A percentile compares a stretch with the other conserved stretches of the same genome.
These are phyloP conservation scores for Scaeva pyrastri DNA, from an alignment of 2,888 invertebrate species.

Conservation along the genomic window DNA sequence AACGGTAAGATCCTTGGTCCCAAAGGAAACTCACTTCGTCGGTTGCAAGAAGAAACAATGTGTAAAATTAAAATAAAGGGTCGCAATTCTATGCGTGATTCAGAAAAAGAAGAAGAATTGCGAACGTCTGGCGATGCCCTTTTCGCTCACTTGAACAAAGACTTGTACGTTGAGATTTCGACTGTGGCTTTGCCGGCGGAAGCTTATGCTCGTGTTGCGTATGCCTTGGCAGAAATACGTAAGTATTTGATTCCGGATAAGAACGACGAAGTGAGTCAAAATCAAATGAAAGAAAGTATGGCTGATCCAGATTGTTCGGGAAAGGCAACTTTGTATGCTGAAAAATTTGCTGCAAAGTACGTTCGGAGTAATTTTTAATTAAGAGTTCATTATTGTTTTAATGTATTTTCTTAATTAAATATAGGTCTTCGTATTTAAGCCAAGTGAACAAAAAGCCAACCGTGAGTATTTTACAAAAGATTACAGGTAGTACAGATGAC, in stretches of 20 bases:
- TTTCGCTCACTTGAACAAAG: slow-evolving; percentile 93
- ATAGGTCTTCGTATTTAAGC: not conserved
- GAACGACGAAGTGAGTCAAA: slow-evolving; percentile 80
- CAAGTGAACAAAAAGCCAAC: not conserved
- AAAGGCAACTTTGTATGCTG: slow-evolving; percentile 17
- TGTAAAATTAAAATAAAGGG: slow-evolving; percentile 97
- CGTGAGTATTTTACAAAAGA: slow-evolving; percentile 3
- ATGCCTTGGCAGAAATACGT: slow-evolving; percentile 80
- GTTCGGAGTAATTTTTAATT: not conserved
- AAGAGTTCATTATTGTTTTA: not conserved
- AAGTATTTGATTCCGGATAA: slow-evolving; percentile 81
- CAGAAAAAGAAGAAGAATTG: slow-evolving; percentile 91
- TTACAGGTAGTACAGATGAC: not conserved
- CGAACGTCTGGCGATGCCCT: slow-evolving; percentile 93
- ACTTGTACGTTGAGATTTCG: slow-evolving; percentile 94
- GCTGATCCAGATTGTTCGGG: slow-evolving; percentile 63
- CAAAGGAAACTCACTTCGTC: slow-evolving; percentile 96
- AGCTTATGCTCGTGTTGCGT: slow-evolving; percentile 90
- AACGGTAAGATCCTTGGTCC: slow-evolving; percentile 97
- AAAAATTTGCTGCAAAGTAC: not conserved
- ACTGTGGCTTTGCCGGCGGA: slow-evolving; percentile 94
- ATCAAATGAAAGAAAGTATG: slow-evolving; percentile 79
- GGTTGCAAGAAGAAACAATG: slow-evolving; percentile 96
- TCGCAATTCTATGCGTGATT: slow-evolving; percentile 96
- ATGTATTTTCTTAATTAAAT: not conserved